Evolutionary conservation across 2,113 vertebrate genomes (phyloP).

Genomic region (Malaclemys terrapin): DNA sequence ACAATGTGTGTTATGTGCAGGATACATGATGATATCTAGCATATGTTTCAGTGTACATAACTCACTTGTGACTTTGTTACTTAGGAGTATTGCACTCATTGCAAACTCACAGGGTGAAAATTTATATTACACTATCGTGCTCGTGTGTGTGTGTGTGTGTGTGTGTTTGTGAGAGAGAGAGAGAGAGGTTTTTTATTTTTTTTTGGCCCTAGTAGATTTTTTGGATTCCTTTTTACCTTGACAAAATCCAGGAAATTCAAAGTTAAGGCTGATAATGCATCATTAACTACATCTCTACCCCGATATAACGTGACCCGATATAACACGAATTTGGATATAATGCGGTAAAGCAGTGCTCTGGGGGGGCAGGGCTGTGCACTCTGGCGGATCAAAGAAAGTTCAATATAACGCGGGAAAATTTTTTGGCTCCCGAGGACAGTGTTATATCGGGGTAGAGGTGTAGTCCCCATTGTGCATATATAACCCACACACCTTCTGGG

Average conservation of each 20-base stretch:
- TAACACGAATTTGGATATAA: no score
- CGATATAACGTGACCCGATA: no score
- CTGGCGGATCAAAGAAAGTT: no score
- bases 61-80: not conserved
- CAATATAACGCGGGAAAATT: no score
- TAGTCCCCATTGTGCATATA: no score
- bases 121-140: not conserved
- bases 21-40: not conserved
- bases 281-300: not conserved
- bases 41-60: not conserved
- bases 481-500: no score
- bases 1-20: not conserved
- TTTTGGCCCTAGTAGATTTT: not conserved
- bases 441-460: no score
- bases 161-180: not conserved
- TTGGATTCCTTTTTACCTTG: not conserved
- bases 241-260: not conserved
- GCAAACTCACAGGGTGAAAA: not conserved
- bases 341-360: no score
- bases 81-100: not conserved
- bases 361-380: no score
- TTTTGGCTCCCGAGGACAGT: no score
- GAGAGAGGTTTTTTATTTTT: no score
- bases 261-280: not conserved
- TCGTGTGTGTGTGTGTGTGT: not conserved